Evolutionary conservation across 1,140 invertebrate genomes (phyloP).

Genomic region (Bradysia coprophila): DNA sequence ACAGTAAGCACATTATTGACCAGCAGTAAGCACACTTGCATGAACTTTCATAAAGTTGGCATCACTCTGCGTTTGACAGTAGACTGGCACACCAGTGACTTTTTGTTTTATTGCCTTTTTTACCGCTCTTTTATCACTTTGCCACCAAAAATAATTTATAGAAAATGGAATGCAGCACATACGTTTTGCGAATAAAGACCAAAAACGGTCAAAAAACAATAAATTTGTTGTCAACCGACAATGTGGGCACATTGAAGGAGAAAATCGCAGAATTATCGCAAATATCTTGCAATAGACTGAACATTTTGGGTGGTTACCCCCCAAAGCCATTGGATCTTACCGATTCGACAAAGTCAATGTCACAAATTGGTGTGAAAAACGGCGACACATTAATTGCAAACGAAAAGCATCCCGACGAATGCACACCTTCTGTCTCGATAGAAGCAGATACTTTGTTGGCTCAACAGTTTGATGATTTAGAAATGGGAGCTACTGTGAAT

Average conservation of each 20-base stretch:
- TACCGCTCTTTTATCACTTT: too few relatives aligned
- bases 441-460: too few relatives aligned
- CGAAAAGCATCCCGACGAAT: conserved; percentile 33
- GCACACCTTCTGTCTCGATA: too few relatives aligned
- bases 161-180: too few relatives aligned
- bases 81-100: too few relatives aligned
- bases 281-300: conserved; percentile 39
- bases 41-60: too few relatives aligned
- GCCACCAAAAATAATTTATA: too few relatives aligned
- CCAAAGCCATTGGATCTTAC: conserved; percentile 55
- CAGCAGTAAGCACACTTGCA: too few relatives aligned
- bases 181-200: conserved; percentile 52
- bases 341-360: conserved; percentile 29
- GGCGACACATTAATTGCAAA: conserved; percentile 78
- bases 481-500: conserved; percentile 25
- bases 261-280: conserved; percentile 46
- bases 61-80: too few relatives aligned
- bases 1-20: too few relatives aligned
- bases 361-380: conserved; percentile 43
- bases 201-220: conserved; percentile 54
- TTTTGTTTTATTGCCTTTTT: too few relatives aligned
- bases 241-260: conserved; percentile 49
- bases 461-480: conserved; percentile 16
- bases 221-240: conserved; percentile 40
- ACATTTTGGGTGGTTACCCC: conserved; percentile 64